Evolutionary conservation across 2,888 invertebrate species (phyloP), one percentile per base, ranked within the genome.

Genomic region (Flabesymbios commensalis): DNA sequence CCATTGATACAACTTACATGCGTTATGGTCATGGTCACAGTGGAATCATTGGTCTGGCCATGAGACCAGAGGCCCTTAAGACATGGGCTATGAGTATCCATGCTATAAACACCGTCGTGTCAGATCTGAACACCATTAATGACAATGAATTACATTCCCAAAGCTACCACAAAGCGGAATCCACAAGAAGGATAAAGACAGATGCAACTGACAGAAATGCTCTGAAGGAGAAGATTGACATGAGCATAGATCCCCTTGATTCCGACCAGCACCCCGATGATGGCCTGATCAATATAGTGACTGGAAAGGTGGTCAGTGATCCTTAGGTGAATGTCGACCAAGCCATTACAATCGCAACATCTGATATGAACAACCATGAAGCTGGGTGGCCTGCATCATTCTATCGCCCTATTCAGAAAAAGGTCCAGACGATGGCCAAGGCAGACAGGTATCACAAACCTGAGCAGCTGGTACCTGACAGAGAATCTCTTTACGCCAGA

Each of bases 1-100:
- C 64, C 51, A 74, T 71, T 14, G 72, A 72, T 43, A 65, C 70
- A 0, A 73, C 70, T 1, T 71, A 64, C 57, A 72, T 72, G 69
- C 32, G 68, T 26, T 70, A 72, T 64, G 71, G 72, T 2, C 70
- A 71, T 61, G 68, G 70, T 0, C 54, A 60, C 2, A 24, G 57
- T 7, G 71, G 69, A 7, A 62, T 72, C 17, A 61, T 74, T 22
- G 71, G 74, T 14, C 59, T 71, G 7, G 71, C 68, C 2, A 54
- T 71, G 1, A 67, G 69, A 26, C 64, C 66, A 58, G 42, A 45
- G 2, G 45, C 70, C 2, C 43, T 72, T 28, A 65, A 63, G 42
- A 47, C 32, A 24, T 73, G 72, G 72, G 67, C 70, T 1, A 55
- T 66, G 1, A 67, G 72, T 48, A 45, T 70, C 1, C 71, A 69